Percentiles rank a stretch among this genome's conserved stretches.
Conservation (phyloP, 1,140 invertebrate species). For the Drosophila mauritiana region DNA sequence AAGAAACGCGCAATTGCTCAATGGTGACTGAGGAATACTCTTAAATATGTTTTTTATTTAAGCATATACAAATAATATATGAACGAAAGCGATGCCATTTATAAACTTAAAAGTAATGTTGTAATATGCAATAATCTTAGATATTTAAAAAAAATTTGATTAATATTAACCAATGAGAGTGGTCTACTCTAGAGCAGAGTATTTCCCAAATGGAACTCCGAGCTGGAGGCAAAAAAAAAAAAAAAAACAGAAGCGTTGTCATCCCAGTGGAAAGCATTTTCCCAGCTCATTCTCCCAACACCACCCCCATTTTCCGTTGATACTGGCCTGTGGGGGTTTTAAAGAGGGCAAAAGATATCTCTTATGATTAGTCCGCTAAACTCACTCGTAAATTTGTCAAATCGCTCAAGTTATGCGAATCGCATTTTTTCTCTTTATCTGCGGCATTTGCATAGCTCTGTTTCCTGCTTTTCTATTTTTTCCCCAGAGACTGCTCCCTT, state of each 20-base stretch:
- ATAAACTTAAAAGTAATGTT: no score
- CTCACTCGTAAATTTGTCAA: constrained; percentile 82
- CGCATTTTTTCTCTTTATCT: constrained; percentile 48
- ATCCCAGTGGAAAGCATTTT: constrained; percentile 29
- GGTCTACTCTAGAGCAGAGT: background rate
- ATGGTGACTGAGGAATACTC: constrained; percentile 1
- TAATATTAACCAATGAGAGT: no score
- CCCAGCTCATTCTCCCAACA: constrained; percentile 12
- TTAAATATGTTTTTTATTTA: background rate
- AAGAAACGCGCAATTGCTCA: no score
- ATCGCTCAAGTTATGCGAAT: constrained; percentile 67
- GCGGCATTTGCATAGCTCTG: constrained; percentile 56
- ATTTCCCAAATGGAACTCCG: constrained; percentile 5
- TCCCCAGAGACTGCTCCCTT: constrained; percentile 46
- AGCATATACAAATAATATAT: background rate
- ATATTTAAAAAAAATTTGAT: no score
- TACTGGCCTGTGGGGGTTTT: constrained; percentile 53
- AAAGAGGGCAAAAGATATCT: constrained; percentile 47
- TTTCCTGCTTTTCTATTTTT: constrained; percentile 16
- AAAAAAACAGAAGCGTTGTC: constrained; percentile 20
- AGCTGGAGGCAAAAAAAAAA: background rate
- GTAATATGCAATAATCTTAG: no score
- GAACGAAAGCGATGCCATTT: no score
- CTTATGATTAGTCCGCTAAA: constrained; percentile 75
- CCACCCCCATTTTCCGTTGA: constrained; percentile 30